These are phyloP conservation scores for Aphyosemion australe DNA, from an alignment of 2,113 vertebrate species.

Conservation along the genomic window DNA sequence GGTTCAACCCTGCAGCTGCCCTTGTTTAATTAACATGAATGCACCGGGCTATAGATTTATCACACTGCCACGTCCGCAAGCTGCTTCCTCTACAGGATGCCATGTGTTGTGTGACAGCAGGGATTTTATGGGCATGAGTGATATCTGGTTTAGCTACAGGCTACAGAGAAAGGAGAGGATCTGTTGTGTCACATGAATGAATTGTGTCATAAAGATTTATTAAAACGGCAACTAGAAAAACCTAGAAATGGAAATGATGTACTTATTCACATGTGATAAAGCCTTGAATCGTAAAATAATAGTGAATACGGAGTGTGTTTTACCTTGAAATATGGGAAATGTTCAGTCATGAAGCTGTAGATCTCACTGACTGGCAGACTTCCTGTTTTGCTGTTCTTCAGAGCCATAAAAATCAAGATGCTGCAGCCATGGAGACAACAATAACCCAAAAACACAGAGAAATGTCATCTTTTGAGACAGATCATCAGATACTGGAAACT, in stretches of 20 bases:
- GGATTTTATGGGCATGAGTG: background rate
- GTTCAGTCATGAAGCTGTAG: slow-evolving; percentile 98
- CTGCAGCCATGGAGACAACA: slow-evolving; percentile 71
- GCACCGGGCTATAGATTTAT: background rate
- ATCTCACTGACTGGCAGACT: slow-evolving; percentile 98
- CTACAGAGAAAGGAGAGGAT: background rate
- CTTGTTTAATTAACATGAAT: slow-evolving; percentile 22
- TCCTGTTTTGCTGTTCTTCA: slow-evolving; percentile 95
- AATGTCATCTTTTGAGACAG: no score
- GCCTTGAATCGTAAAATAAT: no score
- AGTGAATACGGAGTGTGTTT: background rate
- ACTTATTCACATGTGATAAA: no score
- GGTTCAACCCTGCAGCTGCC: slow-evolving; percentile 41
- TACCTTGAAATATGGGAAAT: slow-evolving; percentile 99
- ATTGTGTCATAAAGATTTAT: background rate
- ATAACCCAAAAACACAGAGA: background rate
- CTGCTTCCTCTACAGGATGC: background rate
- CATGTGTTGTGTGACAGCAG: background rate
- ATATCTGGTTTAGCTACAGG: slow-evolving; percentile 2
- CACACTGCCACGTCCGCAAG: background rate
- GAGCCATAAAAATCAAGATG: slow-evolving; percentile 98
- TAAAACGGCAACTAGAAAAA: no score
- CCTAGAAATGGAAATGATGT: no score
- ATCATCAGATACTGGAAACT: no score
- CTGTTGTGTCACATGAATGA: background rate